A percentile compares a stretch with the other conserved stretches of the same genome.
Conservation (phyloP, 2,113 vertebrate species). For the Epinephelus fuscoguttatus region DNA sequence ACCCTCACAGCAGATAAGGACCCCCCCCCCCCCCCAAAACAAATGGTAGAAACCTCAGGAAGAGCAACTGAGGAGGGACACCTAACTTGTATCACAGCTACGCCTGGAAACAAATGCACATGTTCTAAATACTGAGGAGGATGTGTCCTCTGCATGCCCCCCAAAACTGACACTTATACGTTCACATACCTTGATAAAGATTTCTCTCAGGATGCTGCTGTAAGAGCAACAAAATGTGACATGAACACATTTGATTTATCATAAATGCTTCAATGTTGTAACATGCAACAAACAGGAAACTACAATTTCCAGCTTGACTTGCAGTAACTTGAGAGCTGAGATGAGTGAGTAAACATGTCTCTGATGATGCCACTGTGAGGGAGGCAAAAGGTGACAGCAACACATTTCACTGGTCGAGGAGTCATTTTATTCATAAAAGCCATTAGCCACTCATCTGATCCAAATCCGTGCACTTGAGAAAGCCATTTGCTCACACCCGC, state of each 20-base stretch:
- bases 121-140: too few species aligned
- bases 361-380: conserved; percentile 15
- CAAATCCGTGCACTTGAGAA: conserved; percentile 48
- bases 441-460: conserved; percentile 56
- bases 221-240: not conserved
- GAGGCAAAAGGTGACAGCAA: conserved; percentile 34
- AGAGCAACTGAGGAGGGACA: too few species aligned
- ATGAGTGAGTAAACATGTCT: conserved; percentile 10
- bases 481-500: conserved; percentile 64
- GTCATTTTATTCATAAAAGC: conserved; percentile 63
- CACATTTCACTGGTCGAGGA: conserved; percentile 21
- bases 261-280: not conserved
- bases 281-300: not conserved
- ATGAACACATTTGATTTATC: not conserved
- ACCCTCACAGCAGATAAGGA: too few species aligned
- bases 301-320: not conserved
- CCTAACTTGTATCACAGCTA: too few species aligned
- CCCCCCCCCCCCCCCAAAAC: too few species aligned
- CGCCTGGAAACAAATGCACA: too few species aligned
- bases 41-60: too few species aligned
- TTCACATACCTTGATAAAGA: not conserved
- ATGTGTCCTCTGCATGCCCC: too few species aligned
- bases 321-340: not conserved
- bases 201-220: not conserved
- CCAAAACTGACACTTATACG: not conserved